phyloP scores from a whole-genome alignment of 2,888 invertebrate genomes.

The Herminia tarsipennalis region DNA sequence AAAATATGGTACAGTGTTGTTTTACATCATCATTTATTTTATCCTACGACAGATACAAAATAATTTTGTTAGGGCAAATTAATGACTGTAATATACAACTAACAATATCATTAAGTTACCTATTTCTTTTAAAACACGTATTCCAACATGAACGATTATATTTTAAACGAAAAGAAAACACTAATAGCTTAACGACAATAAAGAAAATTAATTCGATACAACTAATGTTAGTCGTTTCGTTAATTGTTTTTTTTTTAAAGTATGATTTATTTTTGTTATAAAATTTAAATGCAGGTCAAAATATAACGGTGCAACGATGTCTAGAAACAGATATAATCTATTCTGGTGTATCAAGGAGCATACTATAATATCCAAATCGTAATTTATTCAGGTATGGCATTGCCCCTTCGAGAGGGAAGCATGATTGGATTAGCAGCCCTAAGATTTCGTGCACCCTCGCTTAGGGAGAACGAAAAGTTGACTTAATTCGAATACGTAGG shows the following conservation, averaged over 20 bases:
- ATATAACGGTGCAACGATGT: conserved; percentile 9
- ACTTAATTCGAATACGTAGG: conserved; percentile 22
- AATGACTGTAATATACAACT: too few species aligned
- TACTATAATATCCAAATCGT: conserved; percentile 1
- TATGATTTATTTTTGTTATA: neutral
- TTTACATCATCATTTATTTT: too few species aligned
- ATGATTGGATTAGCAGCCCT: conserved; percentile 73
- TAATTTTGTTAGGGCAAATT: too few species aligned
- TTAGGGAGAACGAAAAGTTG: conserved; percentile 44
- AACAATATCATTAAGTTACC: too few species aligned
- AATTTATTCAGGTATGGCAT: conserved; percentile 11
- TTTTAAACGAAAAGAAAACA: too few species aligned
- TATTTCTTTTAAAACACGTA: too few species aligned
- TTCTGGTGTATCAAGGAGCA: conserved; percentile 6
- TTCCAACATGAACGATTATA: too few species aligned
- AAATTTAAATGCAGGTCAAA: conserved; percentile 9
- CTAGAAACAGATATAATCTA: neutral
- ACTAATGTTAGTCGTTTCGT: neutral
- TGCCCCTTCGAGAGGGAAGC: conserved; percentile 51
- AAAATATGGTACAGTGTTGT: conserved; percentile 1
- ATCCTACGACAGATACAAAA: too few species aligned
- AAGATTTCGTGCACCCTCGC: conserved; percentile 47
- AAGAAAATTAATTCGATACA: neutral
- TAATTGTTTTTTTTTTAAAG: neutral
- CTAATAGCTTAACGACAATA: too few species aligned